Percentiles rank a stretch among this genome's conserved stretches.
Evolutionary conservation across 2,797 vertebrate species (phyloP).

Genomic region (Eidolon dupreanum): DNA sequence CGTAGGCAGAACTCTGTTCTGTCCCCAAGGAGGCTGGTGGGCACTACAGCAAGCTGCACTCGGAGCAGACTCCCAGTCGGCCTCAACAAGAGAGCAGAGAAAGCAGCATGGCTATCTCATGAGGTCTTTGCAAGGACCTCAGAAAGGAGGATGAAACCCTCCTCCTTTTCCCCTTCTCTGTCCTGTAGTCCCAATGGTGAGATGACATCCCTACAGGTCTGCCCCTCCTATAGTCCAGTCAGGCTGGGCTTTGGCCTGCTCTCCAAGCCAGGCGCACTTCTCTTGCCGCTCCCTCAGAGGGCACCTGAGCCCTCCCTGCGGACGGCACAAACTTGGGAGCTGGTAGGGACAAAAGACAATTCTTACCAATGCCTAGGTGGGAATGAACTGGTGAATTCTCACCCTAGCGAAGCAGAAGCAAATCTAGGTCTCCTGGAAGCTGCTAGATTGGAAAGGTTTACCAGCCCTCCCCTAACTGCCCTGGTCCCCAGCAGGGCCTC

Average conservation of each 20-base stretch:
- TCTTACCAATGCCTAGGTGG: background rate
- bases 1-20: background rate
- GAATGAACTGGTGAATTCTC: background rate
- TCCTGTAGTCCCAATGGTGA: background rate
- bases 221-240: background rate
- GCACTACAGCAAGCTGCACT: background rate
- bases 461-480: background rate
- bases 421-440: background rate
- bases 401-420: background rate
- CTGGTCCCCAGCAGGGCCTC: background rate
- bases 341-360: background rate
- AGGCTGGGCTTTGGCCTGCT: background rate
- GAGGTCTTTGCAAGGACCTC: background rate
- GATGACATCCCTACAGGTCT: background rate
- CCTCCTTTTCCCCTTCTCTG: background rate
- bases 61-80: constrained; percentile 35
- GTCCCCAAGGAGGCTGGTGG: background rate
- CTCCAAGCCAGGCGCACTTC: background rate
- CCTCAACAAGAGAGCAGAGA: background rate
- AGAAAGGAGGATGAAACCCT: background rate
- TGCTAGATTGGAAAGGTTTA: background rate
- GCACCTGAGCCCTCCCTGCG: background rate
- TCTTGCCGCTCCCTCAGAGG: background rate
- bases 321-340: background rate
- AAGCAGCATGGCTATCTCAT: background rate